Percentiles rank a stretch among this genome's conserved stretches.
phyloP scores from a whole-genome alignment of 1,140 invertebrate genomes.

The Bradynema listronoti region DNA sequence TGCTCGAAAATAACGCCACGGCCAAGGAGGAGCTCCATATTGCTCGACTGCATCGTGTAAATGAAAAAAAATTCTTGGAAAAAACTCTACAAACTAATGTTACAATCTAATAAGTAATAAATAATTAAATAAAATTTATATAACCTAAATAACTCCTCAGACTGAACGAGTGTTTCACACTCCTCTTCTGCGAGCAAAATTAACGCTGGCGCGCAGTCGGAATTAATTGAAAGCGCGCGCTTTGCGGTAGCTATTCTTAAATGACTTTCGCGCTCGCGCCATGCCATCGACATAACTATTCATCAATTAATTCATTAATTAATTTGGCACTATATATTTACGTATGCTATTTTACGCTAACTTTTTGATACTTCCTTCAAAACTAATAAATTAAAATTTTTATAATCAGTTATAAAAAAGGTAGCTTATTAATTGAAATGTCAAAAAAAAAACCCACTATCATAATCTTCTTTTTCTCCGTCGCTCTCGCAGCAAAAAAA shows the following conservation, averaged over 20 bases:
- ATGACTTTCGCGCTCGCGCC: constrained; percentile 86
- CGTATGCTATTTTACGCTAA: too few species aligned
- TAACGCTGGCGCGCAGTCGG: constrained; percentile 88
- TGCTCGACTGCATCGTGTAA: too few species aligned
- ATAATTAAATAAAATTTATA: too few species aligned
- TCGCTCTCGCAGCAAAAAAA: constrained; percentile 92
- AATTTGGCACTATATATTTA: constrained; percentile 12
- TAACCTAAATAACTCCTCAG: constrained; percentile 43
- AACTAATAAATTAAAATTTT: too few species aligned
- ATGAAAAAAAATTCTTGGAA: too few species aligned
- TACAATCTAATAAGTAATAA: too few species aligned
- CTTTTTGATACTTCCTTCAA: too few species aligned
- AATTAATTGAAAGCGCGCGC: constrained; percentile 78
- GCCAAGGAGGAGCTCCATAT: too few species aligned
- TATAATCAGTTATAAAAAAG: constrained; percentile 3
- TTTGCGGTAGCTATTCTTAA: constrained; percentile 84
- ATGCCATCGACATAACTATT: constrained; percentile 87
- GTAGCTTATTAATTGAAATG: neutral
- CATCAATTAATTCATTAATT: constrained; percentile 2
- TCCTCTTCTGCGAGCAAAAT: constrained; percentile 93
- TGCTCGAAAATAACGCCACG: too few species aligned
- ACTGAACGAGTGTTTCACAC: constrained; percentile 77
- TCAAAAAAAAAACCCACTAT: constrained; percentile 64
- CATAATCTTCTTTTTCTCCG: constrained; percentile 79
- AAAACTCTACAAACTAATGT: too few species aligned